A percentile compares a stretch with the other conserved stretches of the same genome.
These are phyloP conservation scores for Eudyptes chrysolophus DNA, from an alignment of 2,113 vertebrate species.

Conservation along the genomic window DNA sequence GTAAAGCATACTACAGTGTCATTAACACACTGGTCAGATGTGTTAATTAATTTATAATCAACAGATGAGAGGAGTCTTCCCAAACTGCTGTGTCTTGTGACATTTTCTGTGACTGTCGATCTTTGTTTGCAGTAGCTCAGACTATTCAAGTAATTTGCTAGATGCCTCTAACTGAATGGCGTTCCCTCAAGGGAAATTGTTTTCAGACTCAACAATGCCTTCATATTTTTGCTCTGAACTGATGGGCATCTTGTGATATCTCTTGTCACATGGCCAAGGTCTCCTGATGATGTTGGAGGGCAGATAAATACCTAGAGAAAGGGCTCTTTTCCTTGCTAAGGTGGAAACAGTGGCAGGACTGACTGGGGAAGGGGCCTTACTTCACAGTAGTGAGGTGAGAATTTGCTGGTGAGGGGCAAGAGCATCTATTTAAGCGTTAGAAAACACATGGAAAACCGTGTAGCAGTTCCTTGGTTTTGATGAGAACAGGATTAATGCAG, in stretches of 20 bases:
- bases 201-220: background rate
- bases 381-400: background rate
- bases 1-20: background rate
- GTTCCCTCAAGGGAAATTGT: background rate
- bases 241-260: background rate
- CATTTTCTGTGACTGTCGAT: background rate
- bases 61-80: background rate
- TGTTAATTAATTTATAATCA: conserved; percentile 13
- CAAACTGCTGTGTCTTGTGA: background rate
- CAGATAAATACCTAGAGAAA: background rate
- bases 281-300: background rate
- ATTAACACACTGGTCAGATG: background rate
- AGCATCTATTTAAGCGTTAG: background rate
- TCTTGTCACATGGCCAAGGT: background rate
- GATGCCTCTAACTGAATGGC: background rate
- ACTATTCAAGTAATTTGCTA: background rate
- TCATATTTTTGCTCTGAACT: background rate
- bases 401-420: background rate
- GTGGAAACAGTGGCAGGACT: background rate
- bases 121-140: background rate
- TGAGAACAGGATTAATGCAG: background rate
- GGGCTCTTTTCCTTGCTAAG: background rate
- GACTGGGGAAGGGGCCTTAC: background rate
- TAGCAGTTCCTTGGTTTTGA: background rate
- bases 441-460: background rate